A percentile compares a stretch with the other conserved stretches of the same genome.
These are phyloP conservation scores for Ictalurus furcatus DNA, from an alignment of 2,113 vertebrate species.

Conservation along the genomic window DNA sequence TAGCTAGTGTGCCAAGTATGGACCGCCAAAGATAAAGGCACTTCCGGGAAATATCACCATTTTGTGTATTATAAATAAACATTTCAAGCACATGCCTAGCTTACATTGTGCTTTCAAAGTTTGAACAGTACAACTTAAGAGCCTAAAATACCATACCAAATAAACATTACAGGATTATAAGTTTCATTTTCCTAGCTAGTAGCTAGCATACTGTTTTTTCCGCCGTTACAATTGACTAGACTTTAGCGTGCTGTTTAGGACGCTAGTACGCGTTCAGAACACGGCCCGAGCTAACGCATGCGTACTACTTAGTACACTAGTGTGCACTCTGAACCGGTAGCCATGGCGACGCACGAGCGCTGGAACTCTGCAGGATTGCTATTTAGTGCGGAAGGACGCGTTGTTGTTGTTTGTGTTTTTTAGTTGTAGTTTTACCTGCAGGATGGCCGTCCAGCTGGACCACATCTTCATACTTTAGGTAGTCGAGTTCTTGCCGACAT, in stretches of 20 bases:
- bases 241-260: background rate
- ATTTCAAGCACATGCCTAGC: too few relatives aligned
- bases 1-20: background rate
- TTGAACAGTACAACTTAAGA: background rate
- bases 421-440: constrained; percentile 60
- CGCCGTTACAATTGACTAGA: too few relatives aligned
- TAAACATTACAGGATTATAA: background rate
- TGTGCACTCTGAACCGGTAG: background rate
- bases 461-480: constrained; percentile 76
- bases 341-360: background rate
- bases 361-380: background rate
- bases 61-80: too few relatives aligned
- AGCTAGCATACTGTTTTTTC: background rate
- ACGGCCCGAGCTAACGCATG: background rate
- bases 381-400: background rate
- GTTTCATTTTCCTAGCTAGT: background rate
- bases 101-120: too few relatives aligned
- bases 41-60: too few relatives aligned
- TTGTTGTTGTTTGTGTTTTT: background rate
- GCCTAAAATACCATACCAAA: too few relatives aligned
- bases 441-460: constrained; percentile 75
- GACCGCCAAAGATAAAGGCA: too few relatives aligned
- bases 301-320: background rate
- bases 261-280: background rate
- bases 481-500: constrained; percentile 78